Percentiles rank a stretch among this genome's conserved stretches.
These are phyloP conservation scores for Trichonephila inaurata DNA, from an alignment of 1,140 invertebrate species.

Conservation along the genomic window DNA sequence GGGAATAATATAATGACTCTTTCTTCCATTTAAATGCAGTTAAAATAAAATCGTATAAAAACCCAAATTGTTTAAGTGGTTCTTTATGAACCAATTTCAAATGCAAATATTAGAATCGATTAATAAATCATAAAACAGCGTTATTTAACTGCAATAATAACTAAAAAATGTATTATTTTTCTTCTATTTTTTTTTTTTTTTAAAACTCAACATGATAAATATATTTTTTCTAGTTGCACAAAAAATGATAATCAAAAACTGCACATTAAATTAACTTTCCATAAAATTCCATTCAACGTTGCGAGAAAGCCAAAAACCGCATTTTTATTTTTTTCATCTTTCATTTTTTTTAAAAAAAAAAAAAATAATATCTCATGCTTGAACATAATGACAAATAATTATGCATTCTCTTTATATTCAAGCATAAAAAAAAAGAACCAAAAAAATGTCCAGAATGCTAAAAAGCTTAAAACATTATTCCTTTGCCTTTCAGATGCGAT, in stretches of 20 bases:
- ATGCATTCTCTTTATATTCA: not conserved
- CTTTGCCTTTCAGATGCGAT: conserved; percentile 14
- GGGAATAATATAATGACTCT: too few relatives aligned
- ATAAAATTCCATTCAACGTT: not conserved
- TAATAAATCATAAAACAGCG: too few relatives aligned
- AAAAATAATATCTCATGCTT: not conserved
- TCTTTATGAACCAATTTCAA: too few relatives aligned
- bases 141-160: too few relatives aligned
- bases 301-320: not conserved
- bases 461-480: conserved; percentile 35
- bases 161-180: too few relatives aligned
- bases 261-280: conserved; percentile 35
- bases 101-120: too few relatives aligned
- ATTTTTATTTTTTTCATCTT: not conserved
- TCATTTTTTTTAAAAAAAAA: not conserved
- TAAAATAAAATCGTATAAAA: too few relatives aligned
- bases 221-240: not conserved
- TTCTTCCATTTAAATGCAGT: too few relatives aligned
- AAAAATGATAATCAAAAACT: not conserved
- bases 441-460: not conserved
- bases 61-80: too few relatives aligned
- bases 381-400: conserved; percentile 53
- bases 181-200: too few relatives aligned
- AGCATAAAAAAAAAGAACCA: not conserved
- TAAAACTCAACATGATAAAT: too few relatives aligned